These are phyloP conservation scores for Ophiothrix spiculata DNA, from an alignment of 35 echinoderm and acorn worm genomes.

Conservation along the genomic window DNA sequence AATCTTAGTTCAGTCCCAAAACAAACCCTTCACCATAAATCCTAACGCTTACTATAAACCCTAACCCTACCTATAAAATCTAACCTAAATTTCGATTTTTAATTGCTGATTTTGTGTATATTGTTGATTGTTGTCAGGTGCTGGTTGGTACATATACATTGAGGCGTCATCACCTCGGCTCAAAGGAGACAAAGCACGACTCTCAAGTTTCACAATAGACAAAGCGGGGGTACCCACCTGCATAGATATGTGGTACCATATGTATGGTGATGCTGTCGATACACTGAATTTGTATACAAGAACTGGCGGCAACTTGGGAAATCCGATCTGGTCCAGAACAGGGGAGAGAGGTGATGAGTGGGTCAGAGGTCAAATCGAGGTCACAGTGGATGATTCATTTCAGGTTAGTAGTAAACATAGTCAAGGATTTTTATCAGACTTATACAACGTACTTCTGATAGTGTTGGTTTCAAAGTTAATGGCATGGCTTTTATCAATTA, in stretches of 20 bases:
- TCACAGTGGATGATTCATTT: constrained; percentile 7
- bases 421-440: background rate
- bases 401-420: background rate
- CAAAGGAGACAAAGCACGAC: constrained; percentile 18
- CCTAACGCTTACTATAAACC: too few species aligned
- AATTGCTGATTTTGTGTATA: background rate
- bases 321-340: constrained; percentile 28
- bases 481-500: background rate
- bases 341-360: constrained; percentile 39
- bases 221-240: constrained; percentile 17
- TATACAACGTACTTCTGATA: background rate
- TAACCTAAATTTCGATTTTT: too few species aligned
- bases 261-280: constrained; percentile 53
- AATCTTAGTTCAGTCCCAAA: too few species aligned
- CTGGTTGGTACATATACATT: constrained; percentile 47
- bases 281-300: constrained; percentile 39
- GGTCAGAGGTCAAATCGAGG: constrained; percentile 31
- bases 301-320: background rate
- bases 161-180: constrained; percentile 1
- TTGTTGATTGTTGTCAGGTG: background rate
- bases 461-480: background rate
- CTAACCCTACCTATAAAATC: too few species aligned
- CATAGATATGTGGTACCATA: constrained; percentile 83
- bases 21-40: too few species aligned
- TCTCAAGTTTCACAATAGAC: background rate